Percentiles rank a stretch among this genome's conserved stretches.
These are phyloP conservation scores for Lissonota sp. DNA, from an alignment of 2,888 invertebrate genomes.

Conservation along the genomic window DNA sequence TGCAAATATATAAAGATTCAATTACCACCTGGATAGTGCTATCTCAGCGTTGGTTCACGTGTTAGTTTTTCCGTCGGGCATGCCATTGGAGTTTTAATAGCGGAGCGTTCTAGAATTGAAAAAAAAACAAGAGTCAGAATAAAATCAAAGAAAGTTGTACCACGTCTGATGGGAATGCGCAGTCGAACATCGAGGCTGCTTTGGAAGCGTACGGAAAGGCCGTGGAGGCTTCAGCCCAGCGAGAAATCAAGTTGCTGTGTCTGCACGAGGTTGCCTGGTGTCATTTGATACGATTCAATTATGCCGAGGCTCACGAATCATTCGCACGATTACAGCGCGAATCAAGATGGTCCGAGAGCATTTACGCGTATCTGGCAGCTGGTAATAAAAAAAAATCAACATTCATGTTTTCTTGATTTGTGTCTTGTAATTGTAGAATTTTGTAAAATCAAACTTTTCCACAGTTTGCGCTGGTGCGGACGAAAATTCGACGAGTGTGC, in stretches of 20 bases:
- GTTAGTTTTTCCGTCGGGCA: too few relatives aligned
- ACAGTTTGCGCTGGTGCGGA: conserved; percentile 85
- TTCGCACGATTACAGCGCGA: conserved; percentile 86
- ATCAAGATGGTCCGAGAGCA: conserved; percentile 88
- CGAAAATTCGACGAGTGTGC: conserved; percentile 82
- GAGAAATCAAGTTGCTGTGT: conserved; percentile 87
- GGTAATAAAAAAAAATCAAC: conserved; percentile 66
- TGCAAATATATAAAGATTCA: too few relatives aligned
- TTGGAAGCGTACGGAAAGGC: conserved; percentile 86
- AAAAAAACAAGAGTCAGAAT: too few relatives aligned
- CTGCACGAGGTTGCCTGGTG: conserved; percentile 89
- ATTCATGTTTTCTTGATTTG: not conserved
- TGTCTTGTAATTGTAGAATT: not conserved
- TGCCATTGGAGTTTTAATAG: too few relatives aligned
- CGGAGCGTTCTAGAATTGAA: too few relatives aligned
- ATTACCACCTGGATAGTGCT: too few relatives aligned
- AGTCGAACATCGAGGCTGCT: conserved; percentile 87
- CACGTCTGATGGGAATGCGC: conserved; percentile 67
- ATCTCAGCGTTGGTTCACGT: too few relatives aligned
- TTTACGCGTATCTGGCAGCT: conserved; percentile 87
- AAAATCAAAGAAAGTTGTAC: too few relatives aligned
- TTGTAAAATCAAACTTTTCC: conserved; percentile 14
- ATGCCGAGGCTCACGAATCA: conserved; percentile 84
- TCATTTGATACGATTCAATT: conserved; percentile 87
- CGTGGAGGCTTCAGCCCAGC: conserved; percentile 86